Evolutionary conservation across 2,113 vertebrate genomes (phyloP).

Genomic region (Apaloderma vittatum): DNA sequence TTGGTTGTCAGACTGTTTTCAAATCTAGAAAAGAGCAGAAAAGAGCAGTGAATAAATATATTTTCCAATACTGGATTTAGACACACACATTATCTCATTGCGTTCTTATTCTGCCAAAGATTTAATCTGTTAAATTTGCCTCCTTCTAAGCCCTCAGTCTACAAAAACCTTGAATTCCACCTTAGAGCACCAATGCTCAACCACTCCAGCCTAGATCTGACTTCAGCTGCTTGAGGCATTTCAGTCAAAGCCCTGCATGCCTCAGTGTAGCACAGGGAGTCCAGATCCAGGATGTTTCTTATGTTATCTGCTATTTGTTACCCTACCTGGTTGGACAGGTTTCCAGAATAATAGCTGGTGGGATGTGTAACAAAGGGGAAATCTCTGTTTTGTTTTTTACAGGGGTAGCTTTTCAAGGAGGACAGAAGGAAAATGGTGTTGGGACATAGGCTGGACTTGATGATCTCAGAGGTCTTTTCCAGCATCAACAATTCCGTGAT

Average conservation of each 20-base stretch:
- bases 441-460: no score
- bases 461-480: no score
- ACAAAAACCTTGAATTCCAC: background rate
- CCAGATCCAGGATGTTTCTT: background rate
- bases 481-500: no score
- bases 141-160: background rate
- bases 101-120: background rate
- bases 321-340: background rate
- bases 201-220: background rate
- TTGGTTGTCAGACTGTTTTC: background rate
- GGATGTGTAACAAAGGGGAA: background rate
- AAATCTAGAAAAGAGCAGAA: background rate
- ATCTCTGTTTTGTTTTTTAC: background rate
- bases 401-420: background rate
- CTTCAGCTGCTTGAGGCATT: background rate
- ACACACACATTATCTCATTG: fast-evolving
- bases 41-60: background rate
- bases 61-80: background rate
- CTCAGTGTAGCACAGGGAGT: background rate
- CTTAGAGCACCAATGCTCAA: background rate
- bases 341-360: background rate
- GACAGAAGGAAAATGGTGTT: background rate
- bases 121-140: background rate
- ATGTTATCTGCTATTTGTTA: background rate
- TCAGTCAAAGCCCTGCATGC: background rate